A percentile compares a stretch with the other conserved stretches of the same genome.
Conservation (phyloP, 92 coral and sea anemone species). For the Muricea muricata region DNA sequence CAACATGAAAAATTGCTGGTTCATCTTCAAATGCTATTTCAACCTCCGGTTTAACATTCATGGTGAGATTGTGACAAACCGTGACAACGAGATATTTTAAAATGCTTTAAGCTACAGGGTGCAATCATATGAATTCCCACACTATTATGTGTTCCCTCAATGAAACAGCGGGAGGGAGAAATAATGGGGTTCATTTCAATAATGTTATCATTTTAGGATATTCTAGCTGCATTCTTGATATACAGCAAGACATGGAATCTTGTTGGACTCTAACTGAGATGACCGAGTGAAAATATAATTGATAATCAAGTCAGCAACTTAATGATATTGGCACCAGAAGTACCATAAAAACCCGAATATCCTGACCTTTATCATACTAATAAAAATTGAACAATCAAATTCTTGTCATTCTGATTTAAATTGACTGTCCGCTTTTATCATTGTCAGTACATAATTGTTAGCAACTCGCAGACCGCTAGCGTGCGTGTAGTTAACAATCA, state of each 20-base stretch:
- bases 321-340: no score
- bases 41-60: conserved; percentile 36
- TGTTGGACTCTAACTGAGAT: no score
- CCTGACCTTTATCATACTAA: no score
- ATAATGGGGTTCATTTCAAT: neutral
- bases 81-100: neutral
- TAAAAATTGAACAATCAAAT: no score
- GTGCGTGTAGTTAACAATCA: no score
- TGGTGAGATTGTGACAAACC: neutral
- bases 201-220: neutral
- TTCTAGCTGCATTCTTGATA: neutral
- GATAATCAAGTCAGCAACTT: no score
- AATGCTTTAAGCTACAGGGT: neutral
- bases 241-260: neutral
- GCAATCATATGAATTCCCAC: neutral
- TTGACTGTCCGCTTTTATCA: no score
- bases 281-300: no score
- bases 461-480: no score
- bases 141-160: neutral
- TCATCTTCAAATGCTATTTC: conserved; percentile 11
- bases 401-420: no score
- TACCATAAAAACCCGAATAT: no score
- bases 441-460: no score
- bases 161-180: neutral
- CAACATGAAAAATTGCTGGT: conserved; percentile 18